These are phyloP conservation scores for Poecilobothrus nobilitatus DNA, from an alignment of 2,888 invertebrate genomes.

Conservation along the genomic window DNA sequence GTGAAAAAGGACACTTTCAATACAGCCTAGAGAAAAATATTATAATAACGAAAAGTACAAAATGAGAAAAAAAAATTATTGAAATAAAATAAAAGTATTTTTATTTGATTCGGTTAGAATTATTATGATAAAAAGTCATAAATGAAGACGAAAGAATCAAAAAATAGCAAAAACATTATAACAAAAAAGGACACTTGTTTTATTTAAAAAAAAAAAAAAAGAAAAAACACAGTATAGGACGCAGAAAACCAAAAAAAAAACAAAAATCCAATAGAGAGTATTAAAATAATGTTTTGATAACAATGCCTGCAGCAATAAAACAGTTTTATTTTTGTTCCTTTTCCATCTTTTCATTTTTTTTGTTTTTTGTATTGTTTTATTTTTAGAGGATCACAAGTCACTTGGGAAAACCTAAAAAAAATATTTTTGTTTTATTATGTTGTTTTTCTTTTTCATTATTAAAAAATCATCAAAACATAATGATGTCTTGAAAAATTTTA, in stretches of 20 bases:
- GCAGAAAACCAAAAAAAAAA: not conserved
- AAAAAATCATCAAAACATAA: not conserved
- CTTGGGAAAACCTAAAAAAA: not conserved
- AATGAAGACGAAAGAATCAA: not conserved
- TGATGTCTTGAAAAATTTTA: too few relatives aligned
- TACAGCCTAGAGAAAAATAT: not conserved
- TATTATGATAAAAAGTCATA: conserved; percentile 4
- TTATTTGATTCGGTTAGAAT: not conserved
- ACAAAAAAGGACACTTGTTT: not conserved
- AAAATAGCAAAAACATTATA: not conserved
- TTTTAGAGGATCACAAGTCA: not conserved
- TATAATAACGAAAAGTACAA: not conserved
- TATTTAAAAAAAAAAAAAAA: not conserved
- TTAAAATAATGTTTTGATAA: conserved; percentile 3
- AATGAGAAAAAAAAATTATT: not conserved
- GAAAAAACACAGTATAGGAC: not conserved
- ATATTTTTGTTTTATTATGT: not conserved
- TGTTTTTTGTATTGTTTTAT: not conserved
- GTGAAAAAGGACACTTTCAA: not conserved
- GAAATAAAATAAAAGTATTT: conserved; percentile 3
- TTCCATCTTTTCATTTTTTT: not conserved
- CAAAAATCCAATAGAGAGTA: not conserved
- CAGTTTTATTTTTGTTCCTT: not conserved
- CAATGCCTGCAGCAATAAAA: conserved; percentile 6
- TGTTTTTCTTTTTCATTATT: not conserved